Evolutionary conservation across 92 coral and sea anemone species (phyloP), one percentile per base, ranked within the genome.

Genomic region (Phenganax subtilis): DNA sequence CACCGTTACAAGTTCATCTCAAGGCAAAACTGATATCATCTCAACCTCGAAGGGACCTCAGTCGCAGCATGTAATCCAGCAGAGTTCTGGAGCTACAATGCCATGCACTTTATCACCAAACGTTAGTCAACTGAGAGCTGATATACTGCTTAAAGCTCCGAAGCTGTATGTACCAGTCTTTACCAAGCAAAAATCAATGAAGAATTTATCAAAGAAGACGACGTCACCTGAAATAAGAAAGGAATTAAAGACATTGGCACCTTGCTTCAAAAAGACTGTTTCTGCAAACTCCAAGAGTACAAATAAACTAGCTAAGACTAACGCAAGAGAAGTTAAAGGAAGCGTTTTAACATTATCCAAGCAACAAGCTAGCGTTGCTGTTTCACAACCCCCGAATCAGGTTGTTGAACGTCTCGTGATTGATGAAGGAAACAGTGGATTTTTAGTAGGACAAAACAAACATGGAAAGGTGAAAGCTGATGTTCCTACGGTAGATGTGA

Each of bases 401-500:
- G 25, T 20, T 12, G 25, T 61, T 12, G 25, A 14, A 15, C 25
- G 27, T 12, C 25, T 15, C 25, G 28, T 61, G 8, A 17, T 12
- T 17, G 25, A 12, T 61, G 25, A 61, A 61, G 25, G 25, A 28
- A 61, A 61, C 67, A 61, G 67, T 28, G 27, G 28, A 61, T 6
- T 12, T 61, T 61, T 61, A 12, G 67, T 14, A 25, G 67, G 14
- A 14, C 14, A 61, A 61, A 14, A 61, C 67, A 17, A 61, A 25
- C n/a, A 14, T 6, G 67, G 67, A 5, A 61, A 12, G 67, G 12
- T 61, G 9, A 75, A 75, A 84, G 25, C 82, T 84, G 87, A 76
- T 37, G 86, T 84, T 76, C 55, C 76, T 37, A 10, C 63, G 71
- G 20, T 68, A 68, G 55, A 84, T 76, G 29, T 77, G 60, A 53